Evolutionary conservation across 2,888 invertebrate genomes (phyloP).

Genomic region (Hypsopygia costalis): DNA sequence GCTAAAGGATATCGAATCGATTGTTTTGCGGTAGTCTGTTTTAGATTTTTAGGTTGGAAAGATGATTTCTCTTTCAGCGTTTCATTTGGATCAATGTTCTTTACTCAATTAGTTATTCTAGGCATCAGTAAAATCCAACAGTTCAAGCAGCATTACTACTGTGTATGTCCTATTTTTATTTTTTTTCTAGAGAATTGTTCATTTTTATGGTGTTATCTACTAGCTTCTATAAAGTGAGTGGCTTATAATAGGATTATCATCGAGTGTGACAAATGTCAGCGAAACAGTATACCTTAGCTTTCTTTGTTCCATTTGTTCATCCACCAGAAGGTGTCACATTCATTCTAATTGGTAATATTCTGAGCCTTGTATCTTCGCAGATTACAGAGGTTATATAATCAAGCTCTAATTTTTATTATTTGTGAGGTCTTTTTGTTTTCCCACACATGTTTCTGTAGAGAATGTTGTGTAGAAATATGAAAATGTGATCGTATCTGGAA

Average conservation of each 20-base stretch:
- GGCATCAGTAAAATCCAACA: too few relatives aligned
- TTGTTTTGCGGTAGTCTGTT: not conserved
- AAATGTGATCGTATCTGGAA: conserved; percentile 5
- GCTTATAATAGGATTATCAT: not conserved
- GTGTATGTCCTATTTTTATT: too few relatives aligned
- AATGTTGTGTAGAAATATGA: not conserved
- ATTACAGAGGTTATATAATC: too few relatives aligned
- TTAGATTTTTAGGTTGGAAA: conserved; percentile 2
- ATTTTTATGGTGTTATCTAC: too few relatives aligned
- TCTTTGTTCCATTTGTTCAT: conserved; percentile 41
- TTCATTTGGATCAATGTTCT: not conserved
- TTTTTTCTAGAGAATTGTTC: too few relatives aligned
- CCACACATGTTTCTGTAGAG: not conserved
- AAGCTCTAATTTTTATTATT: too few relatives aligned
- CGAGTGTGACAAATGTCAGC: conserved; percentile 19
- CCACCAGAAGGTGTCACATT: conserved; percentile 35
- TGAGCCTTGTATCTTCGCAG: not conserved
- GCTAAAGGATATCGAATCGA: too few relatives aligned
- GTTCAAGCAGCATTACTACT: too few relatives aligned
- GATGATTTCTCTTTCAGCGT: not conserved
- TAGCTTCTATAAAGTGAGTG: too few relatives aligned
- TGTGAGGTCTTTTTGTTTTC: not conserved
- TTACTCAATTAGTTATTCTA: not conserved
- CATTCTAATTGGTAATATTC: conserved; percentile 32
- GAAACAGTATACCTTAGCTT: conserved; percentile 32